Base-by-base conservation (phyloP, 2,888 invertebrate species). In the Phengaris arion region DNA sequence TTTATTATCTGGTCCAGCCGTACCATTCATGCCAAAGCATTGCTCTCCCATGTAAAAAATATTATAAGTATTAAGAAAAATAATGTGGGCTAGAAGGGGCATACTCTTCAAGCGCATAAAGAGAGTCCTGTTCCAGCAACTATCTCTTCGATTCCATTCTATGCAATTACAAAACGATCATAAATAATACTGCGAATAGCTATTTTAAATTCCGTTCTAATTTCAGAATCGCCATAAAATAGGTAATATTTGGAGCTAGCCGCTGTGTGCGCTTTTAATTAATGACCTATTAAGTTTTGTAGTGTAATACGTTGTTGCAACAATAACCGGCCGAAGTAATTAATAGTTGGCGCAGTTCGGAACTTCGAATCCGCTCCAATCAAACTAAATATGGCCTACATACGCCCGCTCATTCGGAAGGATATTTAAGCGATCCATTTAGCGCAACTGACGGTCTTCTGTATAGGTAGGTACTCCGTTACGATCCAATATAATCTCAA, bases 211-310 rank as follows among this genome's bases (percentile, higher is more conserved):
- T 45, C 22, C 54, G 35, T 54, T 72, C 72, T 52, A 72, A 52
- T 52, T 72, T 22, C 22, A 72, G 35, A 72, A 64, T 64, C 64
- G 64, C 35, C 13, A 64, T 64, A 64, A 64, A 64, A 64, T 64
- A 12, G 22, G 64, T 13, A 52, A 52, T 52, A 54, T 35, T 72
- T 45, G 55, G 22, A 5, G 35, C 45, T 35, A 46, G 15, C 54
- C 72, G 72, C 72, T 52, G 72, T 22, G 22, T 51, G 15, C 54
- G 72, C 52, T 72, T 35, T 35, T 54, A 72, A 72, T 72, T 52
- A 72, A 72, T 72, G 72, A 52, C 72, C 72, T 72, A 72, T 72
- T 72, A 72, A 72, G 72, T 72, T 72, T 72, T 72, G 72, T 72
- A 35, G 35, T 72, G 72, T 72, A 72, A 72, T 35, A 51, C 51